Base-by-base conservation (phyloP, 1,140 invertebrate species). In the Chelonus insularis region DNA sequence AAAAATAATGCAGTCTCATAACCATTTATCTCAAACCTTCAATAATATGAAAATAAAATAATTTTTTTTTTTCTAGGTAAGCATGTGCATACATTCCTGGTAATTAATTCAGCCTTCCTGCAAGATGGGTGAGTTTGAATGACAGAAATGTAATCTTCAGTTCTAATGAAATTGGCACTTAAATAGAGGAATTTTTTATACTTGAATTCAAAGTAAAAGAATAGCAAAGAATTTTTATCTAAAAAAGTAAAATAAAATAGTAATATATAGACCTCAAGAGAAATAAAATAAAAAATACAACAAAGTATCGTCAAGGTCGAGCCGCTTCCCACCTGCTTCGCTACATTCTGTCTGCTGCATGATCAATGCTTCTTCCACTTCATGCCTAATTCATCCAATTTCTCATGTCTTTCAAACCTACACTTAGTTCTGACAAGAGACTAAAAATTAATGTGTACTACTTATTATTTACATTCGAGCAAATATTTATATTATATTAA, bases 31-130 rank as follows among this genome's bases (percentile, higher is more conserved):
- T 48, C 8, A 5, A 36, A 41, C 16, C 14, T 32, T 50, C 36
- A 41, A 23, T 52, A 36, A 50, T 11, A 51, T 48, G 12, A 11
- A 14, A 23, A 52, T 37, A 25, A 25, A 45, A 60, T 45, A 32
- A 25, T 14, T 11, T 37, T 23, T 11, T 47, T 32, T 48, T 41
- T 58, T 58, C 39, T 37, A 60, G 58, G 58, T 60, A 60, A 60
- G 58, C 32, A 59, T 34, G 23, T 11, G 11, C n/a, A 25, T n/a
- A 18, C 9, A 14, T 12, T 1, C 6, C 12, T n/a, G 7, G 25
- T 50, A n/a, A n/a, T n/a, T n/a, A n/a, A n/a, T n/a, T n/a, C n/a
- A n/a, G n/a, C n/a, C n/a, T n/a, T n/a, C n/a, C n/a, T 21, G n/a
- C n/a, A 6, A 45, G 8, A 47, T 45, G 6, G 57, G 45, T 58